These are phyloP conservation scores for Mus pahari DNA, from an alignment of 2,113 vertebrate genomes.

Conservation along the genomic window DNA sequence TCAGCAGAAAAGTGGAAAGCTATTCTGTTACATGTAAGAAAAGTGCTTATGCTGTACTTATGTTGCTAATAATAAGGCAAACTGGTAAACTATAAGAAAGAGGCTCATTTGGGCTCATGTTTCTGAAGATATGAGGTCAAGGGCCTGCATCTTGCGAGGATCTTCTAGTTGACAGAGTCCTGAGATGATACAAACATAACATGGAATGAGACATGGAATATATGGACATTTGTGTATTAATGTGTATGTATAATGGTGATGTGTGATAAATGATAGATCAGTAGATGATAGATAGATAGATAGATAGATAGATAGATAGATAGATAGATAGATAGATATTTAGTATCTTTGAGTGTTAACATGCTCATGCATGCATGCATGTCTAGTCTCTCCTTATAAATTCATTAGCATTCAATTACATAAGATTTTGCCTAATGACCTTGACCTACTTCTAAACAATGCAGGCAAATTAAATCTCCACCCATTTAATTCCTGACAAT, in stretches of 20 bases:
- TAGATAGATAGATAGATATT: too few relatives aligned
- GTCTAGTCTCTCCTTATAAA: not conserved
- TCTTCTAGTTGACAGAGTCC: not conserved
- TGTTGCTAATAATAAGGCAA: not conserved
- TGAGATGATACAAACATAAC: not conserved
- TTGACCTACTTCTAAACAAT: not conserved
- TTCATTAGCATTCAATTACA: not conserved
- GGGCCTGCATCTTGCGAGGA: not conserved
- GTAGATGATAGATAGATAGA: too few relatives aligned
- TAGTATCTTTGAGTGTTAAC: too few relatives aligned
- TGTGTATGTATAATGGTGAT: not conserved
- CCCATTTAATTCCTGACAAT: not conserved
- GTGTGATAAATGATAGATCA: not conserved
- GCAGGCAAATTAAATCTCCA: not conserved
- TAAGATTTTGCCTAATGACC: not conserved
- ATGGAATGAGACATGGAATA: not conserved
- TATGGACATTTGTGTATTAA: not conserved
- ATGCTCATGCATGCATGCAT: not conserved
- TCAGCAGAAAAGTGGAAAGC: not conserved
- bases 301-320: too few relatives aligned
- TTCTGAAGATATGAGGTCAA: not conserved
- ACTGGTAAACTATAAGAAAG: not conserved
- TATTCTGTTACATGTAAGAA: not conserved
- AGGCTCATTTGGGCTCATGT: not conserved
- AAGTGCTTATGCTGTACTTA: not conserved